phyloP scores from a whole-genome alignment of 2,888 invertebrate genomes.

The Timema podura region DNA sequence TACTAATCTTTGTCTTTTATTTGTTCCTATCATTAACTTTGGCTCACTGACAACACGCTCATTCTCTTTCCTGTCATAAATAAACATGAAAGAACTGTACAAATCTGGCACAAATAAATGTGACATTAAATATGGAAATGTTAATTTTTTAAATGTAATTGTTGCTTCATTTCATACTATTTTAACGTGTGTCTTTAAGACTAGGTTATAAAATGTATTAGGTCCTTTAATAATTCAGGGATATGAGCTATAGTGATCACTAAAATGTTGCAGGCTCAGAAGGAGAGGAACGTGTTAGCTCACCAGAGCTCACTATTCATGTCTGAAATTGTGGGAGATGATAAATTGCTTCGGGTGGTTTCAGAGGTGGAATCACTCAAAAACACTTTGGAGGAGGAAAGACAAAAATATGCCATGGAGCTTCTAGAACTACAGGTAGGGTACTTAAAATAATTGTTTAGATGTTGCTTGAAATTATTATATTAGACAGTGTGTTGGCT shows the following conservation, averaged over 20 bases:
- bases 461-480: background rate
- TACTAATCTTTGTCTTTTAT: background rate
- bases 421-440: slow-evolving; percentile 56
- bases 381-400: slow-evolving; percentile 58
- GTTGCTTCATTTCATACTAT: too few relatives aligned
- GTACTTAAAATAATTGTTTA: background rate
- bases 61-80: too few relatives aligned
- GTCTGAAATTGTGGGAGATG: slow-evolving; percentile 55
- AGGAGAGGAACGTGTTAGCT: slow-evolving; percentile 58
- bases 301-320: slow-evolving; percentile 65
- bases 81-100: too few relatives aligned
- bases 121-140: too few relatives aligned
- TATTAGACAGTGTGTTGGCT: background rate
- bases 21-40: background rate
- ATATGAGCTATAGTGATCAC: too few relatives aligned
- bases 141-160: too few relatives aligned
- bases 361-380: slow-evolving; percentile 61
- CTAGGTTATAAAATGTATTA: too few relatives aligned
- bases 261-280: slow-evolving; percentile 50
- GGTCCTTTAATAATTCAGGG: too few relatives aligned
- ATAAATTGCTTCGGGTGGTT: slow-evolving; percentile 52
- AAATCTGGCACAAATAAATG: too few relatives aligned
- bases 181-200: too few relatives aligned
- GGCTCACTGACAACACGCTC: too few relatives aligned
- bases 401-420: slow-evolving; percentile 52